Base-by-base conservation (phyloP, 2,113 vertebrate genomes). In the Jaculus jaculus region DNA sequence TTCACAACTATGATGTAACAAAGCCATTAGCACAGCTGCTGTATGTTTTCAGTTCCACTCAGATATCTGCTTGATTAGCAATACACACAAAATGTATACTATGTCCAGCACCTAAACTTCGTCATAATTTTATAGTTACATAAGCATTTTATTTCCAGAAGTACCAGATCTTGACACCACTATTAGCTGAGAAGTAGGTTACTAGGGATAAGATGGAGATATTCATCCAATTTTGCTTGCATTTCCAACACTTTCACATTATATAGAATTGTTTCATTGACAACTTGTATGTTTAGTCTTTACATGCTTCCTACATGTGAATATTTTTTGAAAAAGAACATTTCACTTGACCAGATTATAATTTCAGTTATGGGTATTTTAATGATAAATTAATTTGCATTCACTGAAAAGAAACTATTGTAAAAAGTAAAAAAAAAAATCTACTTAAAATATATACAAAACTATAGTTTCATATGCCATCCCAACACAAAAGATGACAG, bases 391-490 rank as follows among this genome's bases (percentile, higher is more conserved):
- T 9, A 66, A 89, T 91, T 72, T 7, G 54, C 23, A 77, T 71
- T 30, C 69, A 73, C 6, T 9, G 83, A 7, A 1, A 78, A 93
- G 58, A 65, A 3, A 89, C 20, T 82, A 13, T 24, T 60, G 24
- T 32, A 42, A 90, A 92, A 74, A 69, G 51, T 84, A 30, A 84
- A 71, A 89, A 47, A 47, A 47, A 47, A 8, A 47, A 47, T 47
- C 13, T 69, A 26, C 32, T 94, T 79, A 77, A 51, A 74, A 84
- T 60, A n/a, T 90, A 84, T 83, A 7, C 15, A 84, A 79, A 84
- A n/a, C 61, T 30, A 0, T 94, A 37, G 72, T 84, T 75, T 68
- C 61, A 7, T 77, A 13, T 60, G 65, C 60, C 2, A 58, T 81
- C 61, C 16, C 71, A 72, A 11, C 3, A 73, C 16, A 72, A 74